Evolutionary conservation across 2,888 invertebrate genomes (phyloP).

Genomic region (Drosophila mimica): DNA sequence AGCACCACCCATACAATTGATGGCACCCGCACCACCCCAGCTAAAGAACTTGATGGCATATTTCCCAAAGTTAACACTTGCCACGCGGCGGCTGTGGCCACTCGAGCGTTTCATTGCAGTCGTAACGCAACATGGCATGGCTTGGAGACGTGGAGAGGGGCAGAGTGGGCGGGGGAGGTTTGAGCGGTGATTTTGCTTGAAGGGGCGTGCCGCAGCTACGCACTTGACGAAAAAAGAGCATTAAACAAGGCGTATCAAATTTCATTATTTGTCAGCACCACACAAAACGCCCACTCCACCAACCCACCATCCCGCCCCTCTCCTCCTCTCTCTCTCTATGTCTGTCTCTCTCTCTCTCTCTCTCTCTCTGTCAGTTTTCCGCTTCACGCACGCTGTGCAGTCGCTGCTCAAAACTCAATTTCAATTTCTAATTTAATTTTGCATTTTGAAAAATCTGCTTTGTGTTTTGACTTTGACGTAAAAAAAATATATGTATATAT

Average conservation of each 20-base stretch:
- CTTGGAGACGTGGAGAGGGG: neutral
- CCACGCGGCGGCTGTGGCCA: slow-evolving; percentile 80
- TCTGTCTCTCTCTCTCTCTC: neutral
- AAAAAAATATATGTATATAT: neutral
- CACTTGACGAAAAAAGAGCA: slow-evolving; percentile 83
- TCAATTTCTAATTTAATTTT: slow-evolving; percentile 67
- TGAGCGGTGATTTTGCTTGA: slow-evolving; percentile 20
- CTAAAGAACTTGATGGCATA: slow-evolving; percentile 40
- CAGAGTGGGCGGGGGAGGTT: neutral
- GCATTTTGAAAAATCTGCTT: slow-evolving; percentile 70
- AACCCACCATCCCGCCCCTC: neutral
- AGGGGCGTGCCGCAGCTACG: slow-evolving; percentile 35
- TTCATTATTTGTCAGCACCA: slow-evolving; percentile 83
- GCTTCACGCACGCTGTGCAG: neutral
- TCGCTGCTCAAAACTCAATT: slow-evolving; percentile 65
- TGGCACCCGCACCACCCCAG: neutral
- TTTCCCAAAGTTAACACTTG: slow-evolving; percentile 78
- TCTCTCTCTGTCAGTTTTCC: neutral
- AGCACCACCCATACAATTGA: neutral
- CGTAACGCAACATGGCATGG: slow-evolving; percentile 49
- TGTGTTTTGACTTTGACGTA: slow-evolving; percentile 62
- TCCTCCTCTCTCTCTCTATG: neutral
- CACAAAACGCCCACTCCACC: slow-evolving; percentile 3
- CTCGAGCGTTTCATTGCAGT: slow-evolving; percentile 78
- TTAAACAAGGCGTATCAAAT: slow-evolving; percentile 86